Conservation (phyloP, 2,113 vertebrate genomes). For the Columba livia region DNA sequence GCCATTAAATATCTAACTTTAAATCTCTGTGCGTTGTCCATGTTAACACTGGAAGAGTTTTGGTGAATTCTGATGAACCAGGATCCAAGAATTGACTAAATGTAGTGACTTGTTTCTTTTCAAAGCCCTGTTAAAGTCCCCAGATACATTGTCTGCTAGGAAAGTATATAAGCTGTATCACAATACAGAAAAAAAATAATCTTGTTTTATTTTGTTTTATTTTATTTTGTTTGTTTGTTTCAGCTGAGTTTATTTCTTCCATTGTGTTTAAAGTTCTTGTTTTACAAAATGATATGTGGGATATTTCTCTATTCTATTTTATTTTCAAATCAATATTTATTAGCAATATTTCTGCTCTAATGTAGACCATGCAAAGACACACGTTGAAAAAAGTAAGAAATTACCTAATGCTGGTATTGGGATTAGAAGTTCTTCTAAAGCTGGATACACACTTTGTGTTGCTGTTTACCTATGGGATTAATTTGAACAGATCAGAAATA, state of each 20-base stretch:
- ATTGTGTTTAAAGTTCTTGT: not conserved
- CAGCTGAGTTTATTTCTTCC: not conserved
- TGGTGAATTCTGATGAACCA: not conserved
- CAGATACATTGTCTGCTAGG: not conserved
- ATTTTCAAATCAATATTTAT: not conserved
- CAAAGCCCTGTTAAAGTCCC: not conserved
- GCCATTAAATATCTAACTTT: not conserved
- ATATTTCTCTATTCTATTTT: not conserved
- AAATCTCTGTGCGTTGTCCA: not conserved
- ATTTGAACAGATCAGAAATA: not conserved
- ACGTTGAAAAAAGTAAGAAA: not conserved
- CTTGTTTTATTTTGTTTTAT: not conserved
- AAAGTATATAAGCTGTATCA: not conserved
- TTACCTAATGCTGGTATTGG: not conserved
- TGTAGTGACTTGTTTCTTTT: not conserved
- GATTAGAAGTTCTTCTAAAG: not conserved
- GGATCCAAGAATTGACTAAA: not conserved
- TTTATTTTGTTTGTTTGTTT: not conserved
- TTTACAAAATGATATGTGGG: not conserved
- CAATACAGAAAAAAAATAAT: not conserved
- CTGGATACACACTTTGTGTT: not conserved
- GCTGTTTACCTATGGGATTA: not conserved
- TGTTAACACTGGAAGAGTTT: not conserved
- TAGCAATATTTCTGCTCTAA: not conserved
- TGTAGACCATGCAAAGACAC: not conserved